Evolutionary conservation across 2,888 invertebrate genomes (phyloP).

Genomic region (Rotaria sp.): DNA sequence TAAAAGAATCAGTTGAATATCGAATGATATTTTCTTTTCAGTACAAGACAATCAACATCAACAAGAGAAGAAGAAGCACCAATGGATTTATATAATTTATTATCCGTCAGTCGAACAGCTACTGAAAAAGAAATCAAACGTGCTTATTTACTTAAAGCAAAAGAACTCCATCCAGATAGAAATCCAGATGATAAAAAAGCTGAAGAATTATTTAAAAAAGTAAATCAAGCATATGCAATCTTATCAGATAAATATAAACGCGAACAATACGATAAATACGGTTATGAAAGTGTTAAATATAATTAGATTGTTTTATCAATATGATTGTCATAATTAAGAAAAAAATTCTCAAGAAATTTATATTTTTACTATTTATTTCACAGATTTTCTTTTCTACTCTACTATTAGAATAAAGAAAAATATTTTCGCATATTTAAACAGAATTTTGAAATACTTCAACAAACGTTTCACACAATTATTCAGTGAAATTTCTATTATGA

Average conservation of each 20-base stretch:
- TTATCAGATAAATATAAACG: background rate
- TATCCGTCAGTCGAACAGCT: conserved; percentile 49
- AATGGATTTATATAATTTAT: conserved; percentile 47
- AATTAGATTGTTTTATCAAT: background rate
- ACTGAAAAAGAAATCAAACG: conserved; percentile 50
- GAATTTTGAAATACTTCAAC: too few species aligned
- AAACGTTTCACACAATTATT: too few species aligned
- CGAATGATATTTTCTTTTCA: background rate
- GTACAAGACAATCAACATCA: background rate
- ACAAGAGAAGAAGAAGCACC: background rate
- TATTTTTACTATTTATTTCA: too few species aligned
- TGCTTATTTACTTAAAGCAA: conserved; percentile 52
- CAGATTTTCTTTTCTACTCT: too few species aligned
- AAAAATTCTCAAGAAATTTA: too few species aligned
- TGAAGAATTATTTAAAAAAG: conserved; percentile 15
- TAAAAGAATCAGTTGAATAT: too few species aligned
- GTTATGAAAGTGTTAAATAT: conserved; percentile 20
- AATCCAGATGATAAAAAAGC: conserved; percentile 9
- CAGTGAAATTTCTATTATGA: too few species aligned
- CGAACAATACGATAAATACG: background rate
- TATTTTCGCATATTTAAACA: too few species aligned
- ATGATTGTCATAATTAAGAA: too few species aligned
- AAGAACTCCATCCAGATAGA: conserved; percentile 43
- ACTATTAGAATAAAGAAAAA: too few species aligned
- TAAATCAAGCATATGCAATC: conserved; percentile 19